Evolutionary conservation across 2,113 vertebrate genomes (phyloP), one percentile per base, ranked within the genome.

Genomic region (Notothenia rossii): DNA sequence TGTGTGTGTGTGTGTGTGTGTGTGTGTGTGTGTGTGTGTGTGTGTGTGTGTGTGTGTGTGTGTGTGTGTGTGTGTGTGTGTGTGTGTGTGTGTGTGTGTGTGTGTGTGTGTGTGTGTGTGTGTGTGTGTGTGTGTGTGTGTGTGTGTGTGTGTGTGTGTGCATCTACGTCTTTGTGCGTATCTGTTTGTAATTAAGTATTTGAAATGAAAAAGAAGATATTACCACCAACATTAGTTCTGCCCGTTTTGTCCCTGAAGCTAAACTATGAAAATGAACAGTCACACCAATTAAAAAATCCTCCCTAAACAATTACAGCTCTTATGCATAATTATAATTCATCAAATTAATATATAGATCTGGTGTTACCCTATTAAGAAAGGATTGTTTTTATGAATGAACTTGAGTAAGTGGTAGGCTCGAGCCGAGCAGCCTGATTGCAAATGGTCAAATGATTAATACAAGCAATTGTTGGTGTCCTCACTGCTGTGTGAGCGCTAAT

Each of bases 271-370:
- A 80, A 87, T 85, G 62, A 84, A 89, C 85, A 85, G 55, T 74
- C 77, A 56, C 58, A 72, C 60, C 77, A 84, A 87, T 91, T 81
- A 81, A 40, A 79, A 83, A 68, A 76, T n/a, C 56, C 55, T 13
- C 46, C 55, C 67, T 10, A 67, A 91, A 90, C 85, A 88, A 72
- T 75, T 82, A 45, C 14, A 53, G 36, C 73, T 82, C 71, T 67
- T 43, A 83, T 87, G 72, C 75, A 89, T 75, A 84, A 88, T 91
- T 89, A 89, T 75, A 84, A 88, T 91, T 89, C 76, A 88, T 85
- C 69, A 74, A 58, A 84, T 86, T 60, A 81, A 89, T 76, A 56
- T 82, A 78, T 79, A 86, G 56, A 82, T 85, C 54, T 84, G 69
- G 53, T 55, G 63, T 84, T 77, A 78, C 77, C 77, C 65, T 54